These are phyloP conservation scores for Pemphredon lugubris DNA, from an alignment of 2,888 invertebrate genomes.

Conservation along the genomic window DNA sequence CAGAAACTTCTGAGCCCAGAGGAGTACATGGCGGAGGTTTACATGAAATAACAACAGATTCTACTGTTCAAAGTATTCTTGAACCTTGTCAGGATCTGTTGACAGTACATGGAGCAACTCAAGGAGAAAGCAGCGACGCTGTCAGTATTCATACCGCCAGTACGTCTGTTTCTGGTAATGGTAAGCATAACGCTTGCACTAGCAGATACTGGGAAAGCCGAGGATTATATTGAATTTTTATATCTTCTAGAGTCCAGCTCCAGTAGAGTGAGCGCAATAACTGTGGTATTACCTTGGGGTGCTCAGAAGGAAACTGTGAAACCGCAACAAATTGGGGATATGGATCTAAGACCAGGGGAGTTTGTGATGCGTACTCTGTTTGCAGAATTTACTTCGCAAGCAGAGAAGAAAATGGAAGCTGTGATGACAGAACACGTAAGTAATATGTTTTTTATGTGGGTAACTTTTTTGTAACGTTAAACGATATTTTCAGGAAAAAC, in stretches of 20 bases:
- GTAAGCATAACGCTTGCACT: conserved; percentile 59
- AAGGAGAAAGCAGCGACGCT: conserved; percentile 77
- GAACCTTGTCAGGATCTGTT: conserved; percentile 73
- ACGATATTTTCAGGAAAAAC: conserved; percentile 87
- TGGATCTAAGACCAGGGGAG: conserved; percentile 93
- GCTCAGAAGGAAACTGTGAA: conserved; percentile 86
- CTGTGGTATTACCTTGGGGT: conserved; percentile 89
- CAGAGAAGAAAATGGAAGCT: conserved; percentile 97
- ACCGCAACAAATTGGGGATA: conserved; percentile 82
- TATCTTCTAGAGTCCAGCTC: conserved; percentile 75
- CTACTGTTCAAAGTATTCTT: conserved; percentile 62
- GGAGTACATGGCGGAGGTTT: conserved; percentile 70
- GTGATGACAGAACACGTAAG: conserved; percentile 94
- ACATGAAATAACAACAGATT: conserved; percentile 71
- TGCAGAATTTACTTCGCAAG: conserved; percentile 96
- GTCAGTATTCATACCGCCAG: conserved; percentile 78
- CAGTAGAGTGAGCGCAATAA: conserved; percentile 78
- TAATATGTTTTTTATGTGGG: conserved; percentile 1
- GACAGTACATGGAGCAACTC: conserved; percentile 70
- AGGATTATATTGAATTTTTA: conserved; percentile 10
- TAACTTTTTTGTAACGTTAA: conserved; percentile 13
- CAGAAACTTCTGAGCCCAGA: conserved; percentile 75
- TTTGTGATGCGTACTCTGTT: conserved; percentile 98
- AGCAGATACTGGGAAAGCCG: neutral
- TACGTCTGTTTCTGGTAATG: conserved; percentile 79